These are phyloP conservation scores for Onychostruthus taczanowskii DNA, from an alignment of 2,113 vertebrate genomes.

Conservation along the genomic window DNA sequence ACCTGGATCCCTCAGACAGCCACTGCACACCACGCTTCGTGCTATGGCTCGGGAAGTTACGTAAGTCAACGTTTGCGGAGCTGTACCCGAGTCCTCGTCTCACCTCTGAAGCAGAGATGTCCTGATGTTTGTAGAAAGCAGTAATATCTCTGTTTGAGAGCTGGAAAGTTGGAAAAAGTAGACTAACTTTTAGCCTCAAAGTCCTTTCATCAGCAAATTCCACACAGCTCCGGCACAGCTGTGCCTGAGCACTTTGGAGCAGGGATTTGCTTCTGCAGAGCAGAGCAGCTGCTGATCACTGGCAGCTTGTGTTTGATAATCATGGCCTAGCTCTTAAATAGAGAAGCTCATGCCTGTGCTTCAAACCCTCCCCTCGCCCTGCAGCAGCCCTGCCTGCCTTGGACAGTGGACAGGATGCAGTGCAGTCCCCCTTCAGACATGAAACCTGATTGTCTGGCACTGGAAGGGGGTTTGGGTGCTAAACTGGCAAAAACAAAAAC, in stretches of 20 bases:
- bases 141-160: neutral
- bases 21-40: rapidly evolving
- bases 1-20: neutral
- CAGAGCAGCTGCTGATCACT: neutral
- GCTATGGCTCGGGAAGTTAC: neutral
- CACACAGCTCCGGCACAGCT: rapidly evolving
- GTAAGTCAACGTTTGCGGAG: neutral
- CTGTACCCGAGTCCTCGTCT: neutral
- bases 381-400: neutral
- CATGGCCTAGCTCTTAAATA: neutral
- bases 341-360: neutral
- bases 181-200: neutral
- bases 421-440: neutral
- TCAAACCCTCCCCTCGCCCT: rapidly evolving
- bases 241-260: neutral
- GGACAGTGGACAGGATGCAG: neutral
- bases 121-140: neutral
- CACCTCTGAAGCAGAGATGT: neutral
- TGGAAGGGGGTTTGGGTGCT: neutral
- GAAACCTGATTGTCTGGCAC: neutral
- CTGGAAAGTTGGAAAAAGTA: neutral
- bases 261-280: neutral
- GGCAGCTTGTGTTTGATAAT: neutral
- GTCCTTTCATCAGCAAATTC: neutral
- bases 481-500: neutral